These are phyloP conservation scores for Lethenteron reissneri DNA, from an alignment of 2,113 vertebrate genomes.

Conservation along the genomic window DNA sequence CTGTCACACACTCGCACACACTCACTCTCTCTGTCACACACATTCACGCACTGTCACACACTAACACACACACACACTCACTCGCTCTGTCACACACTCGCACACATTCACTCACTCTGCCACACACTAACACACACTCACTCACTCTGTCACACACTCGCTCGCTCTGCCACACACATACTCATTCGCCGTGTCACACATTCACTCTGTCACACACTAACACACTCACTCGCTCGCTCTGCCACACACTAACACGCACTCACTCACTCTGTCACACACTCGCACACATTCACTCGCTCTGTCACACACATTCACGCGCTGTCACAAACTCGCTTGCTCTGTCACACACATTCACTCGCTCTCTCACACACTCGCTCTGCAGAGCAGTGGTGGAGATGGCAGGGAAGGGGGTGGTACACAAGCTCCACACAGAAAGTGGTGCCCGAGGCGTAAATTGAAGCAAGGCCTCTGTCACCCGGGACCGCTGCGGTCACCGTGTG, in stretches of 20 bases:
- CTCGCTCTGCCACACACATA: neutral
- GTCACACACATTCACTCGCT: neutral
- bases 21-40: neutral
- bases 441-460: too few relatives aligned
- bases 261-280: neutral
- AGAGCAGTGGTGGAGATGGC: too few relatives aligned
- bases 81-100: neutral
- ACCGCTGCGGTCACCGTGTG: too few relatives aligned
- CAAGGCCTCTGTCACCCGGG: too few relatives aligned
- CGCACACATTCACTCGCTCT: neutral
- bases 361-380: neutral
- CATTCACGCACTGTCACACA: neutral
- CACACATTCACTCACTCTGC: neutral
- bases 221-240: neutral
- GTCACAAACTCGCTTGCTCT: neutral
- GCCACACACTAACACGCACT: neutral
- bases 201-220: neutral
- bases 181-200: too few relatives aligned
- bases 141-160: neutral
- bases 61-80: neutral
- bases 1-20: neutral
- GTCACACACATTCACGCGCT: neutral
- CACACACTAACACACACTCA: conserved; percentile 1
- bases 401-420: too few relatives aligned
- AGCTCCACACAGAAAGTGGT: too few relatives aligned